Evolutionary conservation across 2,888 invertebrate genomes (phyloP).

Genomic region (Lypha dubia): DNA sequence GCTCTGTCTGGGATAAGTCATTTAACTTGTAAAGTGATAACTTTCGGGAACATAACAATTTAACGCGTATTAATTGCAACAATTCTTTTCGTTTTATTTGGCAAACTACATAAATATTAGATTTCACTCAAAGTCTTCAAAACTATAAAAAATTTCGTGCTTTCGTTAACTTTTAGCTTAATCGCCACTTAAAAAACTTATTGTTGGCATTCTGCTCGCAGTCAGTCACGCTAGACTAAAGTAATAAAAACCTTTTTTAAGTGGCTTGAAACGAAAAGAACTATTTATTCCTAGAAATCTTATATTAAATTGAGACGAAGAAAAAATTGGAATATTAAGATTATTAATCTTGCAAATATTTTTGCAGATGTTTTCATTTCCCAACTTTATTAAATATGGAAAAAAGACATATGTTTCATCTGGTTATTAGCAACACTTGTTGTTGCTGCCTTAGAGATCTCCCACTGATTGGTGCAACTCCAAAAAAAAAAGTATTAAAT

Average conservation of each 20-base stretch:
- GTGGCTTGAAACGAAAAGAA: background rate
- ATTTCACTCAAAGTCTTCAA: background rate
- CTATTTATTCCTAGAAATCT: constrained; percentile 38
- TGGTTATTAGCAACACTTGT: constrained; percentile 58
- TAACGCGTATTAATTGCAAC: background rate
- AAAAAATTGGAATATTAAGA: constrained; percentile 13
- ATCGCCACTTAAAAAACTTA: background rate
- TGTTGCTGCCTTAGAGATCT: constrained; percentile 49
- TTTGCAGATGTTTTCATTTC: constrained; percentile 45
- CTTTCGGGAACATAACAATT: too few relatives aligned
- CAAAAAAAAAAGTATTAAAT: constrained; percentile 64
- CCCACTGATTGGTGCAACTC: constrained; percentile 55
- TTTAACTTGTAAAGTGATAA: too few relatives aligned
- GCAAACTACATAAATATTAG: background rate
- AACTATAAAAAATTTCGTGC: background rate
- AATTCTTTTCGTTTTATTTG: background rate
- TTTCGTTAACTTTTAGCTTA: background rate
- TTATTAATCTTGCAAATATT: constrained; percentile 4
- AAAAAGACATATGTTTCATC: constrained; percentile 27
- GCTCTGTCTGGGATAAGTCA: too few relatives aligned
- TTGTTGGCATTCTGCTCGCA: background rate
- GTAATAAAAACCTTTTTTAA: constrained; percentile 3
- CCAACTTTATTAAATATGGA: background rate
- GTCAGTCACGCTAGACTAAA: too few relatives aligned
- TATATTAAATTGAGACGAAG: background rate